Evolutionary conservation across 2,797 vertebrate species (phyloP), one percentile per base, ranked within the genome.

Genomic region (Emys orbicularis): DNA sequence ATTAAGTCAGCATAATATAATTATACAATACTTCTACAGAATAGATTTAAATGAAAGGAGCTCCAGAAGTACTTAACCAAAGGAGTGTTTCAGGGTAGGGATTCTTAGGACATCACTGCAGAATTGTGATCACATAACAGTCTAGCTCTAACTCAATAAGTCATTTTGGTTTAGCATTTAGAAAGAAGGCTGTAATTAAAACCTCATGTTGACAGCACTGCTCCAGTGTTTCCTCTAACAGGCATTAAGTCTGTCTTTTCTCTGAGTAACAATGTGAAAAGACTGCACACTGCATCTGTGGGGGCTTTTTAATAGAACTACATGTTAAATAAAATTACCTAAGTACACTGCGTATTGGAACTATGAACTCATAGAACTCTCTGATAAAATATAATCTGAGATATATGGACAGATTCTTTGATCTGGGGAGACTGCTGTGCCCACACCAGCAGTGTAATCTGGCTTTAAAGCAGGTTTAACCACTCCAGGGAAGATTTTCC

Each of bases 381-480:
- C 44, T 44, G 44, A 9, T 56, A 76, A 91, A 83, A 81, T 72
- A 79, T 61, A 95, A 88, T 1, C 74, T 18, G 79, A 81, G 82
- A 87, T 53, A 68, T 79, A 91, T 90, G 94, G 94, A 94, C 88
- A 27, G 23, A 90, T 95, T 90, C 56, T 96, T 65, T 94, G 37
- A 59, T 96, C 49, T 87, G 54, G 16, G 41, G 61, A 91, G 95
- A 80, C 54, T 94, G 88, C 84, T 94, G 85, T 90, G 84, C 56
- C 87, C 90, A 95, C 50, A 87, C 79, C 16, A 93, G 83, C 72
- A 93, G 92, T 90, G 93, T 83, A 95, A 94, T 92, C 74, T 95
- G 95, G 52, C 50, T 95, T 83, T 93, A 95, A 92, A 92, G 25
- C 11, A 50, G 44, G 52, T 41, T 92, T 89, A 92, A 90, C 91